A percentile compares a stretch with the other conserved stretches of the same genome.
Conservation (phyloP, 1,140 invertebrate species). For the Lepidurus couesii region DNA sequence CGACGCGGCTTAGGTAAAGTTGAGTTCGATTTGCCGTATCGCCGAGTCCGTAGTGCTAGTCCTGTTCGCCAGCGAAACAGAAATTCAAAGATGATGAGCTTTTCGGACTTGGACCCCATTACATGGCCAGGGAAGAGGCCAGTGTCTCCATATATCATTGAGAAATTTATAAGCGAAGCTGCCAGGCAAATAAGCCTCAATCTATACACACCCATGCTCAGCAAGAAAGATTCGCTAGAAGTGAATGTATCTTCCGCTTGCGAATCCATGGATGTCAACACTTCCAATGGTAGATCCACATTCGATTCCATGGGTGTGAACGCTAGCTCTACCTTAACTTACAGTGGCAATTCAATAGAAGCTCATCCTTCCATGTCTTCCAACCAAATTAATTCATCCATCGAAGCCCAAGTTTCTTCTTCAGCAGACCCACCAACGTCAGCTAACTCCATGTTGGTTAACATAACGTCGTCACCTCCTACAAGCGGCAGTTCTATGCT, state of each 20-base stretch:
- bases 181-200: not conserved
- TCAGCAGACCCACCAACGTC: not conserved
- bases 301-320: constrained; percentile 29
- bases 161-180: constrained; percentile 10
- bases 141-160: not conserved
- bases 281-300: constrained; percentile 6
- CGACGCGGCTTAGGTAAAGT: not conserved
- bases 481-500: constrained; percentile 26
- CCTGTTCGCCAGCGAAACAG: constrained; percentile 13
- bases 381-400: constrained; percentile 13
- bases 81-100: not conserved
- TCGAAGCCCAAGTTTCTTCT: not conserved
- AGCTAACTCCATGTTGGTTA: constrained; percentile 6
- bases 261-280: not conserved
- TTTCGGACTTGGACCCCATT: not conserved
- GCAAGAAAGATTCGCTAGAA: constrained; percentile 27
- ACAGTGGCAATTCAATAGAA: constrained; percentile 26
- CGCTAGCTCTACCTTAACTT: constrained; percentile 28
- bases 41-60: constrained; percentile 28
- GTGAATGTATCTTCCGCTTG: constrained; percentile 29
- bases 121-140: not conserved
- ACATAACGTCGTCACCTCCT: constrained; percentile 30
- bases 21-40: not conserved
- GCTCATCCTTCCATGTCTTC: constrained; percentile 27
- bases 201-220: not conserved